phyloP scores from a whole-genome alignment of 2,797 vertebrate genomes.

The Natrix natrix region DNA sequence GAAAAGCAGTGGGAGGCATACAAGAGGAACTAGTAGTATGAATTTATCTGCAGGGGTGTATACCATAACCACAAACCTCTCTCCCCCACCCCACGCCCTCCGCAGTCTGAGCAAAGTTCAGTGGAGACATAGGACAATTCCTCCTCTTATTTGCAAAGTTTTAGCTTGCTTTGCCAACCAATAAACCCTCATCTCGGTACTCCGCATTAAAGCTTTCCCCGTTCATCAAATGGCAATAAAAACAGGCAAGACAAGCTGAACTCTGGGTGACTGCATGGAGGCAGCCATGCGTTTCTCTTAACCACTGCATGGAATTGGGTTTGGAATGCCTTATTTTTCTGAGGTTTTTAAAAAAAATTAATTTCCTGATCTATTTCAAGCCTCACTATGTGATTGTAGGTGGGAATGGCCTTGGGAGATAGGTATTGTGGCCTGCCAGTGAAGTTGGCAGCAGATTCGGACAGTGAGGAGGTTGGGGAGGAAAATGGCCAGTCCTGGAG shows the following conservation, averaged over 20 bases:
- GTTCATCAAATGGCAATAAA: background rate
- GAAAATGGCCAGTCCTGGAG: no score
- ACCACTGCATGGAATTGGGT: background rate
- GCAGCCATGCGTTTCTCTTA: background rate
- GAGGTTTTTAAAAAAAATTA: background rate
- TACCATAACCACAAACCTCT: background rate
- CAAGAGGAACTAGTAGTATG: constrained; percentile 10
- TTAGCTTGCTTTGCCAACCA: background rate
- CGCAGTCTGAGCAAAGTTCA: background rate
- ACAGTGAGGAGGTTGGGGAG: no score
- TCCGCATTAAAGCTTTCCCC: background rate
- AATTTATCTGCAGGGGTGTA: background rate
- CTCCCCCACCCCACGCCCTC: no score
- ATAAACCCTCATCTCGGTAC: background rate
- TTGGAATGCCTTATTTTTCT: background rate
- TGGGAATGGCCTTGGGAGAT: background rate
- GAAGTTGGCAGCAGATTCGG: no score
- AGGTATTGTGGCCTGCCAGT: background rate
- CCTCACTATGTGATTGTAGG: background rate
- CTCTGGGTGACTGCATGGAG: background rate
- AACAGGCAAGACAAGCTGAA: background rate
- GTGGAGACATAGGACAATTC: background rate
- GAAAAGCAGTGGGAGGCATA: background rate
- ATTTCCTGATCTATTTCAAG: background rate
- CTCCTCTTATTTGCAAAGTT: background rate